phyloP scores from a whole-genome alignment of 2,888 invertebrate genomes.

The Proisotoma minuta region DNA sequence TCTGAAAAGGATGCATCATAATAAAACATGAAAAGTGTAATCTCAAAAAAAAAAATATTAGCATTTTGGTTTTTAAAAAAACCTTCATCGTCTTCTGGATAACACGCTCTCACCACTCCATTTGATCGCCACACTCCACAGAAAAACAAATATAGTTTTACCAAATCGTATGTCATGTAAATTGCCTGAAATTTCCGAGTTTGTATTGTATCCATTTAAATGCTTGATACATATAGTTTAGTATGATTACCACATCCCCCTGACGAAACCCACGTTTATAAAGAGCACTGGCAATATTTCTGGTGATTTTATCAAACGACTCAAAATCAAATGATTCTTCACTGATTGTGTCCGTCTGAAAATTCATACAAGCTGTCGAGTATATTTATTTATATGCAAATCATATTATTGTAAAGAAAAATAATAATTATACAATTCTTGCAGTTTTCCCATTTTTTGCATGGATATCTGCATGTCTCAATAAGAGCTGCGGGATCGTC shows the following conservation, averaged over 20 bases:
- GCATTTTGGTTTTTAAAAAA: too few species aligned
- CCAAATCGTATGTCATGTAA: conserved; percentile 43
- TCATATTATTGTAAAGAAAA: too few species aligned
- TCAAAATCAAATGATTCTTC: conserved; percentile 26
- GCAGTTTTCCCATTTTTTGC: conserved; percentile 24
- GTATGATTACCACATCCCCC: conserved; percentile 40
- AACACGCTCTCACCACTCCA: conserved; percentile 36
- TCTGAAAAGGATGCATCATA: too few species aligned
- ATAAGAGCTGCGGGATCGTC: conserved; percentile 25
- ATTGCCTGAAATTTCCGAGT: too few species aligned
- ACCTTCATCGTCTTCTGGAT: conserved; percentile 44
- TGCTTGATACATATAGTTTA: too few species aligned
- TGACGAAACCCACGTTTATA: conserved; percentile 33
- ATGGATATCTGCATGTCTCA: conserved; percentile 23
- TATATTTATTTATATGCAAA: too few species aligned
- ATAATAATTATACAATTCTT: conserved; percentile 37
- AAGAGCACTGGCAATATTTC: conserved; percentile 26
- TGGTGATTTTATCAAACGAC: conserved; percentile 17
- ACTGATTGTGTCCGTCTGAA: conserved; percentile 26
- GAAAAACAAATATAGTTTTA: conserved; percentile 34
- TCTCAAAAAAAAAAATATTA: too few species aligned
- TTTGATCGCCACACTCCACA: conserved; percentile 44
- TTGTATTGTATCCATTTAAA: too few species aligned
- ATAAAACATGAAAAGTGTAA: too few species aligned
- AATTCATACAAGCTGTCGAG: neutral